phyloP scores from a whole-genome alignment of 1,140 invertebrate species.

The Pseudomyrmex gracilis region DNA sequence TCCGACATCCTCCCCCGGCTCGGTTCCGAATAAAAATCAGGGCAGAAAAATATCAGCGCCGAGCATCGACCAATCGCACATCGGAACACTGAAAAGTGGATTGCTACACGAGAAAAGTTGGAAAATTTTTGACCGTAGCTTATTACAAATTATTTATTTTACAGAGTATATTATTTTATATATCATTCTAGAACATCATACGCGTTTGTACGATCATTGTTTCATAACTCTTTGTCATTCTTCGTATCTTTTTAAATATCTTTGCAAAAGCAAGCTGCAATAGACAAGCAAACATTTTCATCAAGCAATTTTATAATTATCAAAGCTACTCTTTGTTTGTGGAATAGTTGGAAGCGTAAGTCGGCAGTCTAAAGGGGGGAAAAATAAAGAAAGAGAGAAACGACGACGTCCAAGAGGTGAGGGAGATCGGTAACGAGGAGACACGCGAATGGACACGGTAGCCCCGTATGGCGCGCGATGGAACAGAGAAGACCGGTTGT shows the following conservation, averaged over 20 bases:
- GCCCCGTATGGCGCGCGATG: constrained; percentile 54
- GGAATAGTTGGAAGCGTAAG: background rate
- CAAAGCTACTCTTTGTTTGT: constrained; percentile 27
- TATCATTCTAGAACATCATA: no score
- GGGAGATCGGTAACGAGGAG: constrained; percentile 60
- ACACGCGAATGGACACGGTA: constrained; percentile 62
- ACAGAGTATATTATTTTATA: no score
- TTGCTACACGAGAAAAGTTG: background rate
- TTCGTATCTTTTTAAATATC: no score
- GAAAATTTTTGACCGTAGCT: background rate
- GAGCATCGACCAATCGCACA: constrained; percentile 51
- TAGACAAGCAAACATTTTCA: background rate
- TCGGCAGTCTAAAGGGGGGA: constrained; percentile 30
- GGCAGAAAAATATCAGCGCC: constrained; percentile 59
- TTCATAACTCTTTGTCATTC: no score
- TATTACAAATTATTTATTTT: constrained; percentile 7
- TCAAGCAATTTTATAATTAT: background rate
- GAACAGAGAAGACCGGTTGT: constrained; percentile 56
- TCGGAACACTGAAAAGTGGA: background rate
- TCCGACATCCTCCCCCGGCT: constrained; percentile 17
- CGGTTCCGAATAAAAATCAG: constrained; percentile 59
- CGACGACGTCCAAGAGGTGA: background rate
- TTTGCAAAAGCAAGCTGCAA: background rate
- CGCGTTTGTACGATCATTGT: no score
- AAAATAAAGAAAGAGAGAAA: constrained; percentile 6